Evolutionary conservation across 2,797 vertebrate genomes (phyloP).

Genomic region (Protosalanx chinensis): DNA sequence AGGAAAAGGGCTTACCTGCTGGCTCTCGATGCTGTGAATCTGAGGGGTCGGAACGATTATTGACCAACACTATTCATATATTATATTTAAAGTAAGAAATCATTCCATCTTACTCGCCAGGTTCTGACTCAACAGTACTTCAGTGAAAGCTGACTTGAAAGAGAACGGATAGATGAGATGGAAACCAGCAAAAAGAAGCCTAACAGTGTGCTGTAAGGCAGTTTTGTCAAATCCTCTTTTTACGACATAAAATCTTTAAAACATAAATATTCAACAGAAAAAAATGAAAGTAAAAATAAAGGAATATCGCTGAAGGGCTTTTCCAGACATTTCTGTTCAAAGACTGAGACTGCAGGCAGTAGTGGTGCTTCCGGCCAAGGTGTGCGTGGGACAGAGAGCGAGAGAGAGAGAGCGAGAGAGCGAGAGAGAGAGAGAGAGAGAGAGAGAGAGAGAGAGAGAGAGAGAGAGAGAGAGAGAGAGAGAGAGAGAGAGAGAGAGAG

Average conservation of each 20-base stretch:
- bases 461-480: not conserved
- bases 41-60: not conserved
- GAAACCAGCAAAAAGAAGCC: conserved; percentile 21
- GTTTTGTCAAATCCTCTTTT: not conserved
- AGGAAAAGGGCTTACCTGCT: conserved; percentile 41
- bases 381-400: not conserved
- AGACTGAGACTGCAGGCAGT: conserved; percentile 29
- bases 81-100: not conserved
- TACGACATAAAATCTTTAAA: conserved; percentile 21
- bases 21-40: conserved; percentile 5
- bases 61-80: not conserved
- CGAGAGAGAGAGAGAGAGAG: not conserved
- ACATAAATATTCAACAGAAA: conserved; percentile 53
- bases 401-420: too few species aligned
- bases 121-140: not conserved
- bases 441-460: not conserved
- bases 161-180: not conserved
- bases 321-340: conserved; percentile 18
- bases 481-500: not conserved
- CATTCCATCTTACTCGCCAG: not conserved
- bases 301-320: not conserved
- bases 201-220: not conserved
- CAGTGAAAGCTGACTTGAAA: too few species aligned
- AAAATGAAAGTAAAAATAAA: conserved; percentile 33
- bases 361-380: not conserved